phyloP scores from a whole-genome alignment of 2,113 vertebrate genomes.

The Protobothrops mucrosquamatus region DNA sequence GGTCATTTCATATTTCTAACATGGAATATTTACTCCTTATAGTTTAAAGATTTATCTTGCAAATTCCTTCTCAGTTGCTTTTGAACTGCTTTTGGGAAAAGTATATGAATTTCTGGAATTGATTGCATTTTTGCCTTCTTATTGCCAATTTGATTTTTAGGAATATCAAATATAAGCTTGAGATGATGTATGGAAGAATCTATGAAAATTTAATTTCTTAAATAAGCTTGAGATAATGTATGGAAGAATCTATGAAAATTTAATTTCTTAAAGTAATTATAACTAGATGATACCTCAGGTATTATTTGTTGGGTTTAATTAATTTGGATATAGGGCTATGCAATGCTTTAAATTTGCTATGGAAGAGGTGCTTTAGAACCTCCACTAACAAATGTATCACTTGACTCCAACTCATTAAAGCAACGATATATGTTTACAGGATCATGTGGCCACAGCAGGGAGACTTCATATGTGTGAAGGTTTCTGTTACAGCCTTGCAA shows the following conservation, averaged over 20 bases:
- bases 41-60: background rate
- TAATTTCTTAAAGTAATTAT: background rate
- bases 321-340: background rate
- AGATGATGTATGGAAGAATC: background rate
- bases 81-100: background rate
- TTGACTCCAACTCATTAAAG: background rate
- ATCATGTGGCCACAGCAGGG: background rate
- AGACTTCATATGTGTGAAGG: background rate
- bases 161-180: conserved; percentile 8
- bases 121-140: background rate
- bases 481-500: background rate
- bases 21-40: background rate
- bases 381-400: background rate
- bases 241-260: background rate
- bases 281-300: background rate
- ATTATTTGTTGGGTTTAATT: background rate
- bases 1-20: background rate
- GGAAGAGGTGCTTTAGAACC: background rate
- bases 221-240: conserved; percentile 2
- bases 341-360: background rate
- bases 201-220: background rate
- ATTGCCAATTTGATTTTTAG: conserved; percentile 24
- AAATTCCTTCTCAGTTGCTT: background rate
- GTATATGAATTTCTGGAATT: background rate
- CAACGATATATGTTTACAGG: background rate